phyloP scores from a whole-genome alignment of 2,888 invertebrate species.

The Microplitis deprimator region DNA sequence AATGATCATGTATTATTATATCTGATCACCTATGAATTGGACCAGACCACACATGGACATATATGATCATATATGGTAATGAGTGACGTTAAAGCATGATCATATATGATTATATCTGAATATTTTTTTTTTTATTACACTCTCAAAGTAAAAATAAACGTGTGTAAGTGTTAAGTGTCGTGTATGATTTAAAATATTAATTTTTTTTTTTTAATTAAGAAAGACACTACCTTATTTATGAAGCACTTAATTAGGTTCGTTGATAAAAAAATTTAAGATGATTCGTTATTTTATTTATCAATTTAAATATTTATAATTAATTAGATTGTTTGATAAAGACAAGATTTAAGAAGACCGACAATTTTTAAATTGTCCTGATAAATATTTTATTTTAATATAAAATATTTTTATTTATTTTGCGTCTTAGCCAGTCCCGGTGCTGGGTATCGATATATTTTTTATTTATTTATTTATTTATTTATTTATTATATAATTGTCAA shows the following conservation, averaged over 20 bases:
- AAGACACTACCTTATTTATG: conserved; percentile 28
- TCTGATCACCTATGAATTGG: too few relatives aligned
- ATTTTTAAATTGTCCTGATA: conserved; percentile 5
- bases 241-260: conserved; percentile 30
- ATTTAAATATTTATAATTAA: conserved; percentile 6
- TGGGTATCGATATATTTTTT: conserved; percentile 25
- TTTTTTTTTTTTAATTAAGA: conserved; percentile 24
- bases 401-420: conserved; percentile 27
- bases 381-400: conserved; percentile 31
- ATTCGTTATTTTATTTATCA: neutral
- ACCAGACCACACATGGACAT: too few relatives aligned
- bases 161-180: neutral
- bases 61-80: too few relatives aligned
- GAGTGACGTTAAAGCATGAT: too few relatives aligned
- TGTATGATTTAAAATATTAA: neutral
- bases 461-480: conserved; percentile 33
- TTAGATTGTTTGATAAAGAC: conserved; percentile 4
- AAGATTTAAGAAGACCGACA: conserved; percentile 20
- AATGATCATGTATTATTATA: too few relatives aligned
- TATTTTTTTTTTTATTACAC: conserved; percentile 17
- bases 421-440: conserved; percentile 40
- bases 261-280: conserved; percentile 28
- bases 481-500: conserved; percentile 5
- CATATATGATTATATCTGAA: neutral
- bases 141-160: conserved; percentile 10